Evolutionary conservation across 1,140 invertebrate genomes (phyloP).

Genomic region (Drosophila erecta): DNA sequence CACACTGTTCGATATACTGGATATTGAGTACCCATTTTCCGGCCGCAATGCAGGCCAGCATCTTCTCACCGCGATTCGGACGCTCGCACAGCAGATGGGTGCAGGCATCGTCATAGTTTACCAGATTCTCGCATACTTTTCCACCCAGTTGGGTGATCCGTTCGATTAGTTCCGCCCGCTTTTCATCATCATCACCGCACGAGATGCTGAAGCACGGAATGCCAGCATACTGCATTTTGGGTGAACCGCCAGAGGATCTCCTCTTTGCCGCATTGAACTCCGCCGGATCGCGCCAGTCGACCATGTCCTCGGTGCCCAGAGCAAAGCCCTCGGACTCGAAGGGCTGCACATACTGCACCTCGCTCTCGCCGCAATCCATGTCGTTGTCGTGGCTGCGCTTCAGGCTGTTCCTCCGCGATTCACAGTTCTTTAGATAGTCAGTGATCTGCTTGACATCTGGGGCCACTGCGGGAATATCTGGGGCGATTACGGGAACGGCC

Average conservation of each 20-base stretch:
- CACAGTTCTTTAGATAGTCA: constrained; percentile 73
- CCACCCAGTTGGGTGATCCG: constrained; percentile 89
- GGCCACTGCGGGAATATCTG: constrained; percentile 39
- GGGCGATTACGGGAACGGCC: not conserved
- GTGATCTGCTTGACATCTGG: constrained; percentile 75
- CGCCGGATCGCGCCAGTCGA: constrained; percentile 78
- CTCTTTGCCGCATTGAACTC: constrained; percentile 65
- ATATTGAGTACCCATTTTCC: constrained; percentile 95
- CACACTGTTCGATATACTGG: constrained; percentile 90
- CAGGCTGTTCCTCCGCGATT: constrained; percentile 66
- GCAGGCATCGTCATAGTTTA: constrained; percentile 88
- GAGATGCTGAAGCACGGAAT: constrained; percentile 78
- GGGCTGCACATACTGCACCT: constrained; percentile 71
- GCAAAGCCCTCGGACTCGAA: constrained; percentile 77
- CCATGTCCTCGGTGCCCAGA: constrained; percentile 63
- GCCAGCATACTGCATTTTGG: constrained; percentile 57
- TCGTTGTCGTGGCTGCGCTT: constrained; percentile 61
- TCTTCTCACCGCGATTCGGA: constrained; percentile 93
- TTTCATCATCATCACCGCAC: constrained; percentile 65
- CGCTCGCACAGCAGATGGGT: constrained; percentile 92
- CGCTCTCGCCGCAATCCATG: constrained; percentile 36
- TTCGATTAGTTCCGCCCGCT: constrained; percentile 55
- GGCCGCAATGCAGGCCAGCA: constrained; percentile 92
- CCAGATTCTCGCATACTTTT: constrained; percentile 69
- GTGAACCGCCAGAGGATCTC: constrained; percentile 23